Percentiles rank a stretch among this genome's conserved stretches.
Conservation (phyloP, 2,888 invertebrate genomes). For the Taphrorychus bicolor region DNA sequence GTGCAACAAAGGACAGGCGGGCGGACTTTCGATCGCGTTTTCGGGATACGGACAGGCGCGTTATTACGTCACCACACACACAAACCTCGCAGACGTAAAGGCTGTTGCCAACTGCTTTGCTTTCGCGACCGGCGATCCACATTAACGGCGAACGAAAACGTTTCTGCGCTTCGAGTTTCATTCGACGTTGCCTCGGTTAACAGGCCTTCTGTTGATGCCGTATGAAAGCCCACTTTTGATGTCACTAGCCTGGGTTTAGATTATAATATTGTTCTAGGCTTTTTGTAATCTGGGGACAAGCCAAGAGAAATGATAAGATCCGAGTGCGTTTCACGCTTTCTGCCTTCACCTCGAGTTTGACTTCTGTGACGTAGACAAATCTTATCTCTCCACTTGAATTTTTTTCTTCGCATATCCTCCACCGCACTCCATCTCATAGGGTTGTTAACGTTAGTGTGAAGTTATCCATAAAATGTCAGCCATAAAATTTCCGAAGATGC, state of each 20-base stretch:
- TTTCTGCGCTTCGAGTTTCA: constrained; percentile 21
- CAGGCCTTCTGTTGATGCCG: neutral
- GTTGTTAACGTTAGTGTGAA: no score
- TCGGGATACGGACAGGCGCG: neutral
- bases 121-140: constrained; percentile 15
- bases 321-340: neutral
- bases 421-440: no score
- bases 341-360: neutral
- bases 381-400: no score
- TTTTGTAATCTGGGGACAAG: neutral
- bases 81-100: constrained; percentile 2
- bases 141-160: constrained; percentile 28
- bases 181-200: constrained; percentile 6
- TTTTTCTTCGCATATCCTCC: no score
- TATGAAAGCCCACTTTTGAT: neutral
- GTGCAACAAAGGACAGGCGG: neutral
- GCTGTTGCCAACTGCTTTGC: constrained; percentile 30
- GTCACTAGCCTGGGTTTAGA: neutral
- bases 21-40: constrained; percentile 4
- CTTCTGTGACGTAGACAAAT: no score
- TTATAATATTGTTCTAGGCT: neutral
- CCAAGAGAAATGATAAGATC: neutral
- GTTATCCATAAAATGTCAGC: no score
- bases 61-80: neutral
- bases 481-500: no score